Evolutionary conservation across 2,797 vertebrate species (phyloP).

Genomic region (Pyrocephalus nanus): DNA sequence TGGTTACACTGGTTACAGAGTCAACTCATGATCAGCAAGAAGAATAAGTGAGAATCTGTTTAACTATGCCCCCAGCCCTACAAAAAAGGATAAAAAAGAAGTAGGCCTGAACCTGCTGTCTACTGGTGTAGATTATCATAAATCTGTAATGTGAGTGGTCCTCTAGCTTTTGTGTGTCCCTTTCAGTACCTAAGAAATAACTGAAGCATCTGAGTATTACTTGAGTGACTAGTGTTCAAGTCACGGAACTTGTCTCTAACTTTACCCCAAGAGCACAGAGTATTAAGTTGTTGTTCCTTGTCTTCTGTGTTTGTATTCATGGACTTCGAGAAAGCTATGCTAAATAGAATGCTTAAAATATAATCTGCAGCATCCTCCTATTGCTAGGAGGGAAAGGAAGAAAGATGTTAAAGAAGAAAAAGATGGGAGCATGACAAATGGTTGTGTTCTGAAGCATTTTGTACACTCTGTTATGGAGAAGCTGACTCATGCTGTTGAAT

Average conservation of each 20-base stretch:
- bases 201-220: not conserved
- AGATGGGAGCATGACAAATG: not conserved
- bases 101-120: slow-evolving; percentile 29
- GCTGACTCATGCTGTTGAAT: not conserved
- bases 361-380: not conserved
- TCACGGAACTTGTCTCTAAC: not conserved
- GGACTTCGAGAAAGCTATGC: not conserved
- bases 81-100: not conserved
- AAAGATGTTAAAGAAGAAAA: not conserved
- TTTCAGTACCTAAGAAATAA: not conserved
- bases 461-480: not conserved
- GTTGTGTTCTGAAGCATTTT: not conserved
- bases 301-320: not conserved
- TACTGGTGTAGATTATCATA: slow-evolving; percentile 61
- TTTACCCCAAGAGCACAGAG: not conserved
- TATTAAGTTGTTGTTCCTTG: not conserved
- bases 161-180: not conserved
- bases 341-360: not conserved
- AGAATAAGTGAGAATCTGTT: slow-evolving; percentile 47
- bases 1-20: not conserved
- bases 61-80: not conserved
- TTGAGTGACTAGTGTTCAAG: not conserved
- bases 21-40: slow-evolving; percentile 33
- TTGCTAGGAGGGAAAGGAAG: not conserved
- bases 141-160: slow-evolving; percentile 65